Base-by-base conservation (phyloP, 1,140 invertebrate genomes). In the Camponotus vicinus region DNA sequence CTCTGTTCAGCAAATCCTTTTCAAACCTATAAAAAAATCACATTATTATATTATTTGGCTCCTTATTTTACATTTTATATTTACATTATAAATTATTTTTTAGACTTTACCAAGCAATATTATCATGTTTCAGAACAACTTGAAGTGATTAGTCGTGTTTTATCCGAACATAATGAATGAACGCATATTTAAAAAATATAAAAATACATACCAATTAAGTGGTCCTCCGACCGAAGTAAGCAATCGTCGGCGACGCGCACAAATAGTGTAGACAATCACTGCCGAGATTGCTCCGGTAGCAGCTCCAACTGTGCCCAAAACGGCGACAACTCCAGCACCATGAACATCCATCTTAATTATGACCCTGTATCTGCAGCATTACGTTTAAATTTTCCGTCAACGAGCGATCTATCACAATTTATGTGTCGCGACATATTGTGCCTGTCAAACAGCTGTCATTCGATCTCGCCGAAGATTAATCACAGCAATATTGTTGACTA, bases 231-330 rank as follows among this genome's bases (percentile, higher is more conserved):
- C 89, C 13, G 88, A 78, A 52, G 86, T 40, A 79, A 92, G 87
- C 21, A 89, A 89, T 32, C 92, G 85, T 21, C 92, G 90, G 13
- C 90, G 89, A 32, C 91, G 85, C 7, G 91, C 82, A 66, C 93
- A 94, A 61, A 93, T 89, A 8, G 92, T 90, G 76, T 93, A 94
- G 6, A 94, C 92, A 11, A 93, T 76, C 5, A 93, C 86, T 0
- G 92, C 93, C 32, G 92, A 93, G 59, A 93, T 89, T 18, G 93
- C 93, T 13, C 93, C 93, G n/a, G 92, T 92, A 7, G 92, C 92
- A 15, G 93, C 93, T 42, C 93, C 93, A 37, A 93, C 88, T 42
- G 91, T 91, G 32, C 92, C 91, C 67, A 94, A 84, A 73, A 92
- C 88, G 15, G 92, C 93, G 15, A 93, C 86, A 32, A 89, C 88